Base-by-base conservation (phyloP, 2,113 vertebrate species). In the Callipepla californica region DNA sequence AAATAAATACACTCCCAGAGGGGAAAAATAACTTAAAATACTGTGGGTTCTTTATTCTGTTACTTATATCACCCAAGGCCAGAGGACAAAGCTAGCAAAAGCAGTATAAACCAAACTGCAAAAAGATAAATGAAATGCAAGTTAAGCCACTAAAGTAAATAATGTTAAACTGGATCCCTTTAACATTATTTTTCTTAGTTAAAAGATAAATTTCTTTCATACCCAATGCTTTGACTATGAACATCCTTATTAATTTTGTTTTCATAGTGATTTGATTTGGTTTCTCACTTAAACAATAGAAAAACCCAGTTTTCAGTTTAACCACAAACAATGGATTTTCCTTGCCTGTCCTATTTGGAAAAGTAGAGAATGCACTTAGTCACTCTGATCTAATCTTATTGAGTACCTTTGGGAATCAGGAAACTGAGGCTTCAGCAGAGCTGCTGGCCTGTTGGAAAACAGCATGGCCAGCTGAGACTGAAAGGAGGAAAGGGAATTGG, bases 321-420 rank as follows among this genome's bases (percentile, higher is more conserved):
- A 86, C 58, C 51, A 89, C 74, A 85, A 94, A 67, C 6, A 3
- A 47, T 36, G 48, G 9, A 50, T 87, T 93, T 48, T 17, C 62
- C 63, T 86, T 80, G 36, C 13, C 13, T 47, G 22, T 79, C 9
- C 26, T 2, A 1, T 58, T 92, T 82, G 78, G 78, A 91, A 85
- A 82, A 76, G n/a, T 6, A 58, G 87, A 53, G 48, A n/a, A 67
- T 18, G 0, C 94, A 92, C 94, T 97, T 96, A 90, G 93, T 95
- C 93, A 95, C 62, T 93, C 58, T 45, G 42, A n/a, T 65, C 88
- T 94, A 94, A 95, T 95, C 69, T 95, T 30, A 15, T 61, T 92
- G 80, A 96, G 87, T 94, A 80, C 74, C 53, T 95, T 61, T 85
- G 94, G 45, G 77, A 68, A 92, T 9, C 70, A 72, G 91, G 76